Evolutionary conservation across 2,113 vertebrate genomes (phyloP), one percentile per base, ranked within the genome.

Genomic region (Reinhardtius hippoglossoides): DNA sequence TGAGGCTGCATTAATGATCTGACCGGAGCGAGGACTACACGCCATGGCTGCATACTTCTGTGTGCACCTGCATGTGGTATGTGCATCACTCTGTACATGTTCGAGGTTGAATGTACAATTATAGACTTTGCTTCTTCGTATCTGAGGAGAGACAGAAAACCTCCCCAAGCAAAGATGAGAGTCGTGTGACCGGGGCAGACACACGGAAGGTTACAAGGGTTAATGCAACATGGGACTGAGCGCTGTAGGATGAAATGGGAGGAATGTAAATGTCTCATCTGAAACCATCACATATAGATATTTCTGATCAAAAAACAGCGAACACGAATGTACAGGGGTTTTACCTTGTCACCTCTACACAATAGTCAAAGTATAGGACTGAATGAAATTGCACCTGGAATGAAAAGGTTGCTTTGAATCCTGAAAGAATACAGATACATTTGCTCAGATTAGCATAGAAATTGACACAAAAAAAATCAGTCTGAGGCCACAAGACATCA

Each of bases 171-270:
- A 78, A 35, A 64, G 59, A 76, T 6, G n/a, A 68, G 26, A 77
- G 46, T 73, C 50, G 10, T 72, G 18, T 61, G 76, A 74, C 57
- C 26, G 24, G 67, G 18, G 20, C 24, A 69, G 50, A 67, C 56
- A 59, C 64, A 59, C 8, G 42, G 50, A 55, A 81, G 85, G 83
- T 80, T 13, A 84, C 16, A 27, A 7, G 71, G 85, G 88, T 87
- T 90, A 90, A 92, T 89, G 54, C 74, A 90, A 78, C 61, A 59
- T 67, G 85, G 83, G 84, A 89, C 80, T 79, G 84, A 79, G 84
- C 84, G 65, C n/a, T 67, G 59, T 55, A 42, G 35, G 68, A 52
- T 23, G 46, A 26, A 23, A 74, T 12, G n/a, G 54, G 26, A 77
- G 48, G 78, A 88, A 87, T 81, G 80, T 21, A 83, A 84, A 87